These are phyloP conservation scores for Melanitta fusca DNA, from an alignment of 2,797 vertebrate species.

Conservation along the genomic window DNA sequence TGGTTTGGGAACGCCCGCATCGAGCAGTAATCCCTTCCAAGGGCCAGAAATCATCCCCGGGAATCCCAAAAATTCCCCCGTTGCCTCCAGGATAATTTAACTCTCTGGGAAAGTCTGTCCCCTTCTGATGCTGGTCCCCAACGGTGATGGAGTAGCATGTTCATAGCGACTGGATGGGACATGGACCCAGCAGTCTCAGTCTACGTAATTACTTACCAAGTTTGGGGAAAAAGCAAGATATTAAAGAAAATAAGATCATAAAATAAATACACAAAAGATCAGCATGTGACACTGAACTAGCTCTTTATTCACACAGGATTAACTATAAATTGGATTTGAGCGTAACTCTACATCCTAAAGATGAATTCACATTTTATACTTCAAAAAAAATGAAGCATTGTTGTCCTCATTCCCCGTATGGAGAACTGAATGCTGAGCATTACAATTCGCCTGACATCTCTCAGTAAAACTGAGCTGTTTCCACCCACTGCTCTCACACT, in stretches of 20 bases:
- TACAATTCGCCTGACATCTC: background rate
- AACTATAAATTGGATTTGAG: constrained; percentile 7
- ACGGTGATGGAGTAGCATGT: rapidly evolving
- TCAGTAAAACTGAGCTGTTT: background rate
- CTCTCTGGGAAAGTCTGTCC: background rate
- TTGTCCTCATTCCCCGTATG: background rate
- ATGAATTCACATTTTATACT: background rate
- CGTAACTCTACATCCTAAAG: background rate
- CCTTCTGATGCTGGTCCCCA: background rate
- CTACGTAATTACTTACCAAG: background rate
- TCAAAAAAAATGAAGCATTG: background rate
- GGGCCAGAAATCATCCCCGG: background rate
- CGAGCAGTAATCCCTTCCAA: background rate
- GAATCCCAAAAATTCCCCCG: background rate
- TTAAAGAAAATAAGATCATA: background rate
- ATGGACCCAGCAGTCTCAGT: background rate
- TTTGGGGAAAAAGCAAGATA: background rate
- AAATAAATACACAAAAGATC: background rate
- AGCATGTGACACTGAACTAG: too few species aligned
- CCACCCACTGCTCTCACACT: background rate
- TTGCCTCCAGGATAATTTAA: background rate
- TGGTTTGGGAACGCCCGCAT: background rate
- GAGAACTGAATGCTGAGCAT: background rate
- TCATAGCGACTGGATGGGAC: too few species aligned
- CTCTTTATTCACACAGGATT: background rate